Percentiles rank a stretch among this genome's conserved stretches.
phyloP scores from a whole-genome alignment of 2,797 vertebrate species.

The Pygocentrus nattereri region DNA sequence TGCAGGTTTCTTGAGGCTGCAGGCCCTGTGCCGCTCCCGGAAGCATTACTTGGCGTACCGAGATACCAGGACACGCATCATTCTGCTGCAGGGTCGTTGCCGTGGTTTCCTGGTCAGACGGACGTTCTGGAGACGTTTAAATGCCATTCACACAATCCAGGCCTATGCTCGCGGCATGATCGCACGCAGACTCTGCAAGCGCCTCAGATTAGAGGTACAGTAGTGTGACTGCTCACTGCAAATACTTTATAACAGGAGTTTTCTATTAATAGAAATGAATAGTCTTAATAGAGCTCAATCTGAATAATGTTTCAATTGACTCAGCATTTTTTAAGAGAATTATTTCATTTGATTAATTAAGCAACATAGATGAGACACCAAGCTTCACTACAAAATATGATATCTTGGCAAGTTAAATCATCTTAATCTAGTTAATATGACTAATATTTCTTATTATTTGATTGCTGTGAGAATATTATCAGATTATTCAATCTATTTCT shows the following conservation, averaged over 20 bases:
- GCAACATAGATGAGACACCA: background rate
- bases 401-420: background rate
- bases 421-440: background rate
- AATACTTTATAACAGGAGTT: background rate
- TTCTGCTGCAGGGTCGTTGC: constrained; percentile 87
- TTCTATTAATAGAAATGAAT: too few relatives aligned
- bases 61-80: constrained; percentile 79
- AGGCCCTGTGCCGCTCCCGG: constrained; percentile 89
- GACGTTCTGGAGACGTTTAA: constrained; percentile 85
- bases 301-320: too few relatives aligned
- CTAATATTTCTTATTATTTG: background rate
- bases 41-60: constrained; percentile 86
- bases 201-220: constrained; percentile 88
- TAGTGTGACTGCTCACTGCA: background rate
- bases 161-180: constrained; percentile 93
- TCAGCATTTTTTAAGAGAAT: too few relatives aligned
- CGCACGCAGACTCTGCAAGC: constrained; percentile 87
- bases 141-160: constrained; percentile 90
- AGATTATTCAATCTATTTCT: background rate
- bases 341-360: background rate
- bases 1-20: constrained; percentile 90
- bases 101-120: constrained; percentile 88
- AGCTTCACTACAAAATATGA: background rate
- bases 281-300: too few relatives aligned
- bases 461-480: background rate